These are phyloP conservation scores for Chiroxiphia lanceolata DNA, from an alignment of 2,797 vertebrate genomes.

Conservation along the genomic window DNA sequence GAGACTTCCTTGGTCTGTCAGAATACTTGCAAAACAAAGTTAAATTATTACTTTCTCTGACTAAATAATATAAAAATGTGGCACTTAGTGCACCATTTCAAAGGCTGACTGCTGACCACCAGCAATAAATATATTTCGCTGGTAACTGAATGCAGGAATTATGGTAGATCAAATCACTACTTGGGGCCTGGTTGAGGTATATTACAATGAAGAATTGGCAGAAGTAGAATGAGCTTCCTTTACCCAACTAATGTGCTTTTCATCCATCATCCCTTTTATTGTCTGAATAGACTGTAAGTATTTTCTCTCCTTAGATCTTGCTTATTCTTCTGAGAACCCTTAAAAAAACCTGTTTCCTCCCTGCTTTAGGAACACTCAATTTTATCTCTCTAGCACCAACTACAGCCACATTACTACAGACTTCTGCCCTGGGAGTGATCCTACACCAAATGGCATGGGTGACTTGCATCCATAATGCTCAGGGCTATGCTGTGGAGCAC, in stretches of 20 bases:
- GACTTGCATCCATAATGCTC: background rate
- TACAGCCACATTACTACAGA: background rate
- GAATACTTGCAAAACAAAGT: conserved; percentile 58
- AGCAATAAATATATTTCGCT: conserved; percentile 54
- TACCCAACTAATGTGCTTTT: background rate
- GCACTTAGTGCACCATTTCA: conserved; percentile 52
- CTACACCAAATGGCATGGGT: background rate
- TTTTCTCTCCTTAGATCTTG: conserved; percentile 5
- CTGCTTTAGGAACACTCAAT: background rate
- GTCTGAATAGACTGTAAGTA: background rate
- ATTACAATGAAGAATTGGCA: conserved; percentile 22
- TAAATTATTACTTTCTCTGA: conserved; percentile 41
- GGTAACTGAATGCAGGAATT: conserved; percentile 58
- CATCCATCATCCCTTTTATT: background rate
- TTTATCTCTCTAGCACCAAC: background rate
- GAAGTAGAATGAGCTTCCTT: conserved; percentile 24
- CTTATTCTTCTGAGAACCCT: background rate
- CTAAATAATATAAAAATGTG: conserved; percentile 34
- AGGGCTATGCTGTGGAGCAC: background rate
- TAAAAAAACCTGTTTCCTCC: background rate
- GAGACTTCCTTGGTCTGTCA: background rate
- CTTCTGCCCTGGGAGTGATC: background rate
- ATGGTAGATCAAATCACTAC: conserved; percentile 43
- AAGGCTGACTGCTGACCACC: conserved; percentile 55
- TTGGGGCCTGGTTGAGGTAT: conserved; percentile 37